Conservation (phyloP, 2,888 invertebrate species). For the Hirtodrosophila cameraria region DNA sequence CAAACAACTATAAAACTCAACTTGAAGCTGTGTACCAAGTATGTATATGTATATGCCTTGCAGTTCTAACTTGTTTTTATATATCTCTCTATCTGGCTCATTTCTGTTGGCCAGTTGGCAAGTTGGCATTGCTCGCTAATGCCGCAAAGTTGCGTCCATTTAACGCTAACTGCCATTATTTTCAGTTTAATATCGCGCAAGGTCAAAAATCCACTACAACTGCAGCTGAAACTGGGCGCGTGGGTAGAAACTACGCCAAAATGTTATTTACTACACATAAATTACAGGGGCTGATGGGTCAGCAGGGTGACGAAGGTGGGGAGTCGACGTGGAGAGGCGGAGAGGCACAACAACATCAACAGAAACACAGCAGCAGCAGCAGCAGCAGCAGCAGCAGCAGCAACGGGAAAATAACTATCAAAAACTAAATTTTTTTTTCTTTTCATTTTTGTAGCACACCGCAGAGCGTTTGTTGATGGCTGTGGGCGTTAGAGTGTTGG, state of each 20-base stretch:
- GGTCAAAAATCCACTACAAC: slow-evolving; percentile 55
- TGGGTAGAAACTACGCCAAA: slow-evolving; percentile 45
- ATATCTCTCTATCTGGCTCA: slow-evolving; percentile 50
- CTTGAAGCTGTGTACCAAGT: neutral
- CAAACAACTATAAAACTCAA: slow-evolving; percentile 9
- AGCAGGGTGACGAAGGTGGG: no score
- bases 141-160: slow-evolving; percentile 68
- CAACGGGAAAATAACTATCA: slow-evolving; percentile 67
- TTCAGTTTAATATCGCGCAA: slow-evolving; percentile 64
- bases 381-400: slow-evolving; percentile 19
- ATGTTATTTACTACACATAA: slow-evolving; percentile 78
- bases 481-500: slow-evolving; percentile 21
- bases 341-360: neutral
- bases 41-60: neutral
- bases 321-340: no score
- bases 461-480: slow-evolving; percentile 64
- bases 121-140: slow-evolving; percentile 55
- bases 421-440: slow-evolving; percentile 38
- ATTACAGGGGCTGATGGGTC: slow-evolving; percentile 38
- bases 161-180: slow-evolving; percentile 72
- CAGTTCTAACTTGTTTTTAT: slow-evolving; percentile 8
- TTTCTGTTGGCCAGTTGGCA: slow-evolving; percentile 57
- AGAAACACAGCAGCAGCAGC: slow-evolving; percentile 12
- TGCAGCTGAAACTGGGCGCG: slow-evolving; percentile 10
- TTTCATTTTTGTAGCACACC: slow-evolving; percentile 40